Evolutionary conservation across 2,888 invertebrate genomes (phyloP).

Genomic region (Drosophila picticornis): DNA sequence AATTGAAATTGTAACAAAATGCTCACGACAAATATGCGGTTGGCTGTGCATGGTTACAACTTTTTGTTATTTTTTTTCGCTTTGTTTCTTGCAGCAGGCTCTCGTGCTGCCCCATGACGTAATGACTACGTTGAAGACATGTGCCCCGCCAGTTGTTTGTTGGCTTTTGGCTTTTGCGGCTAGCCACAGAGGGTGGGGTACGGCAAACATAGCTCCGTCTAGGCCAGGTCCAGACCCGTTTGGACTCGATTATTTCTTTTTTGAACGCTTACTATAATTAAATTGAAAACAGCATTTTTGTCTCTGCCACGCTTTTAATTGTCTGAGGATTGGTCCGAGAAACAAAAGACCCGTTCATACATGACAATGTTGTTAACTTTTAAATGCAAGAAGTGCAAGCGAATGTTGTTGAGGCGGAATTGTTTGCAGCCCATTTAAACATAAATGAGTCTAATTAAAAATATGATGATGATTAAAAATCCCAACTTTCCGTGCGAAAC

Average conservation of each 20-base stretch:
- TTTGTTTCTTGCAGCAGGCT: constrained; percentile 5
- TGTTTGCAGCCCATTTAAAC: neutral
- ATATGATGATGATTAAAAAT: neutral
- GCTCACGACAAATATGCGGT: constrained; percentile 80
- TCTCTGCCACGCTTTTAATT: constrained; percentile 53
- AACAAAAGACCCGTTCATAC: constrained; percentile 21
- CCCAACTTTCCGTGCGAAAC: neutral
- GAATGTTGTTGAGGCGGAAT: neutral
- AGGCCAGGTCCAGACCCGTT: constrained; percentile 52
- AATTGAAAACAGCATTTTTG: constrained; percentile 55
- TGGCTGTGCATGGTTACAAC: constrained; percentile 49
- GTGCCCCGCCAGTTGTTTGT: constrained; percentile 55
- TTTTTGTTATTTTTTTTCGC: constrained; percentile 9
- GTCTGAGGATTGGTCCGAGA: constrained; percentile 48
- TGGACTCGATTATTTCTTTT: constrained; percentile 26
- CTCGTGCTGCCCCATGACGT: constrained; percentile 63
- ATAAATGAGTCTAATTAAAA: neutral
- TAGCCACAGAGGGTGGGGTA: constrained; percentile 23
- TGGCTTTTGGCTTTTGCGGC: constrained; percentile 43
- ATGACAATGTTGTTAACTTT: constrained; percentile 13
- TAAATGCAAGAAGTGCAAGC: constrained; percentile 13
- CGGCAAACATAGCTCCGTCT: constrained; percentile 27
- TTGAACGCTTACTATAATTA: constrained; percentile 42
- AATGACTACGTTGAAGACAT: constrained; percentile 73
- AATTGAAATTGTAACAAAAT: constrained; percentile 80